Evolutionary conservation across 2,113 vertebrate genomes (phyloP).

Genomic region (Alouatta palliata): DNA sequence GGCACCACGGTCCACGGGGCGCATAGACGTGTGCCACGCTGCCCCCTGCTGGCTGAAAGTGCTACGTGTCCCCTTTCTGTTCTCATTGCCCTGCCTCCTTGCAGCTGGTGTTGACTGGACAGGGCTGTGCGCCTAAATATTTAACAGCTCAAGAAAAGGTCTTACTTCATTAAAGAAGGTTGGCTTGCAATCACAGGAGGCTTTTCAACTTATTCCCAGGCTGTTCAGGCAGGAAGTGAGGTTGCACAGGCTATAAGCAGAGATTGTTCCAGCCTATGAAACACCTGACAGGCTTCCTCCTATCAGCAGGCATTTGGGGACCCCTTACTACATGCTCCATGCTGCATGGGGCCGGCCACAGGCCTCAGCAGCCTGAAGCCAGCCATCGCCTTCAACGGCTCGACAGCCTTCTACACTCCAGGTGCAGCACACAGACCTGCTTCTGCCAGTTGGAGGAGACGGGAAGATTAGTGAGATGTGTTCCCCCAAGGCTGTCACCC

Average conservation of each 20-base stretch:
- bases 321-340: fast-evolving
- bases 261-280: too few relatives aligned
- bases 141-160: neutral
- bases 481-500: neutral
- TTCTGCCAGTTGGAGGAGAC: neutral
- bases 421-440: neutral
- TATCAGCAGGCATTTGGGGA: fast-evolving
- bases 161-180: neutral
- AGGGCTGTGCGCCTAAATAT: neutral
- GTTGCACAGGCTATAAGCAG: neutral
- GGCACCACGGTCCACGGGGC: too few relatives aligned
- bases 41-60: slow-evolving; percentile 30
- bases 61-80: neutral
- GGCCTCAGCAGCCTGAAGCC: fast-evolving
- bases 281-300: too few relatives aligned
- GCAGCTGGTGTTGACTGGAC: too few relatives aligned
- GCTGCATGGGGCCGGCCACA: fast-evolving
- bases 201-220: too few relatives aligned
- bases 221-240: neutral
- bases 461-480: fast-evolving
- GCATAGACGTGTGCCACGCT: fast-evolving
- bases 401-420: neutral
- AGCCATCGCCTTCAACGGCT: neutral
- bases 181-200: neutral
- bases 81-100: fast-evolving